Conservation (phyloP, 2,888 invertebrate species). For the Matsumyia berberina region DNA sequence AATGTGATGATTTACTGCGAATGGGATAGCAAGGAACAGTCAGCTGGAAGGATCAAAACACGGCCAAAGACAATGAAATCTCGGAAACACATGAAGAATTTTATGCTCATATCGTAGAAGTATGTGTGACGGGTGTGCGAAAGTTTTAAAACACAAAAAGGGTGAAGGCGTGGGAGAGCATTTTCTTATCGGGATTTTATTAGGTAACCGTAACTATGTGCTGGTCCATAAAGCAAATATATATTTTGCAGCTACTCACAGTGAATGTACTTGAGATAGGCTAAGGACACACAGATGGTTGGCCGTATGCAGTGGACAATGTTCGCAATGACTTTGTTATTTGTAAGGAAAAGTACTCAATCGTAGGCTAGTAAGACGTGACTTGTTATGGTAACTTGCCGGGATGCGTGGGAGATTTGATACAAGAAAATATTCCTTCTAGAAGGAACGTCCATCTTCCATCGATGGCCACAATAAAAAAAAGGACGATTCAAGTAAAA, state of each 20-base stretch:
- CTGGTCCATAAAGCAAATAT: constrained; percentile 20
- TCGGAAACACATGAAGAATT: constrained; percentile 30
- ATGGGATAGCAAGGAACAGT: not conserved
- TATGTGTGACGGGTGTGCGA: constrained; percentile 22
- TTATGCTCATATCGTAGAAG: constrained; percentile 17
- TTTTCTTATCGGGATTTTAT: constrained; percentile 31
- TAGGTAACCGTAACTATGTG: constrained; percentile 10
- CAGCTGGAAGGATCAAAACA: constrained; percentile 1
- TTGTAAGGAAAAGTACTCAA: too few species aligned
- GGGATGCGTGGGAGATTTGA: too few species aligned
- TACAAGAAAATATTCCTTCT: too few species aligned
- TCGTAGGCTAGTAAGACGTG: too few species aligned
- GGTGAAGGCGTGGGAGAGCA: constrained; percentile 12
- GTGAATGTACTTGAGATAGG: too few species aligned
- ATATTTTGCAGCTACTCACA: not conserved
- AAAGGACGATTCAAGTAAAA: too few species aligned
- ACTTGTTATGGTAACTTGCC: too few species aligned
- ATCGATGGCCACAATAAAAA: too few species aligned
- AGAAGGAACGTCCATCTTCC: too few species aligned
- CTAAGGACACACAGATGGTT: too few species aligned
- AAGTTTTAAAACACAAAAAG: constrained; percentile 33
- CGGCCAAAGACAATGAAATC: constrained; percentile 37
- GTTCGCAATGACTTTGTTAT: too few species aligned
- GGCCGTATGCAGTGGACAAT: too few species aligned
- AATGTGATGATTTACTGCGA: constrained; percentile 52